Conservation (phyloP, 2,888 invertebrate species). For the Halocaridina rubra region DNA sequence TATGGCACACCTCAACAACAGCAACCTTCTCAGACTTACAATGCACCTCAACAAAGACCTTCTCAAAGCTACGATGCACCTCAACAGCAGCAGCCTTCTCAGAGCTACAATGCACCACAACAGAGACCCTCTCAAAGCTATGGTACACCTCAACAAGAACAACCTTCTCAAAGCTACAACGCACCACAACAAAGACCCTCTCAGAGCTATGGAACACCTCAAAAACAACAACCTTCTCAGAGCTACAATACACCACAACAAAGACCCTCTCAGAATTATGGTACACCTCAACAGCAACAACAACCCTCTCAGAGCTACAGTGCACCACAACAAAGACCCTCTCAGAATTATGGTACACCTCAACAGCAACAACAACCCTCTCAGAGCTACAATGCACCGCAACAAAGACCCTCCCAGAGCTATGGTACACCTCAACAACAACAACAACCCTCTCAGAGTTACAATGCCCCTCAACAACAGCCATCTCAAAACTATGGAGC, state of each 20-base stretch:
- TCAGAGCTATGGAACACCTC: neutral
- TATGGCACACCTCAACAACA: neutral
- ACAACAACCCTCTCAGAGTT: slow-evolving; percentile 25
- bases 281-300: neutral
- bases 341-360: slow-evolving; percentile 22
- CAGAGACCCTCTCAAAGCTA: neutral
- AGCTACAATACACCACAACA: neutral
- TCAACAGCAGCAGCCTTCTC: neutral
- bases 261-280: neutral
- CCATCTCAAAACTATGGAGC: slow-evolving; percentile 28
- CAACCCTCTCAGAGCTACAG: neutral
- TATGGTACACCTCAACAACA: slow-evolving; percentile 30
- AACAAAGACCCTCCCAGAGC: slow-evolving; percentile 1
- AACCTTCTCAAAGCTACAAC: neutral
- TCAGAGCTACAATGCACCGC: neutral
- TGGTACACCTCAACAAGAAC: neutral
- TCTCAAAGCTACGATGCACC: neutral
- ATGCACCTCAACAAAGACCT: neutral
- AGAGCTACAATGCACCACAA: neutral
- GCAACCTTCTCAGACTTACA: neutral
- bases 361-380: slow-evolving; percentile 12
- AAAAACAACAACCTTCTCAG: neutral
- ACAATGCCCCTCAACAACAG: slow-evolving; percentile 25
- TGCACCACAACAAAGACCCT: neutral
- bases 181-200: neutral